Evolutionary conservation across 2,888 invertebrate species (phyloP), one percentile per base, ranked within the genome.

Genomic region (Macrosiphum euphorbiae): DNA sequence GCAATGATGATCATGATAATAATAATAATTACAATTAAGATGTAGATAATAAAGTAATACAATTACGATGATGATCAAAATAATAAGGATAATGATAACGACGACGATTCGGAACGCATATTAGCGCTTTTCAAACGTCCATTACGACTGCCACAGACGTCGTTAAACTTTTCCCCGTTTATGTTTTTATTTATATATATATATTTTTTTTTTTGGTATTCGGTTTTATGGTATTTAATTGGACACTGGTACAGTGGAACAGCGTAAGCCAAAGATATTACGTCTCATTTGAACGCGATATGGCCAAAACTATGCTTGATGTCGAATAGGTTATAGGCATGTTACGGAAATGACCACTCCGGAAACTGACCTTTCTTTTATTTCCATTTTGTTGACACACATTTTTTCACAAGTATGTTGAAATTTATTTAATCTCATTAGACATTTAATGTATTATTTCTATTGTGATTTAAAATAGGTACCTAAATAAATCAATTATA

Each of bases 21-120:
- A n/a, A 86, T 35, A 11, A 24, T 50, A n/a, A 55, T 88, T 52
- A n/a, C n/a, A 50, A 52, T 87, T 50, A n/a, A 50, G 52, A 35
- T 52, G 16, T n/a, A n/a, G 67, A 67, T 67, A 67, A 67, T 67
- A 35, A 67, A 67, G 16, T 67, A 67, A 67, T 67, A 67, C 35
- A 52, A 87, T 87, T 50, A 87, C 35, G 52, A 87, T 52, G 52
- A 87, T 87, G 50, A 87, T 52, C 87, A n/a, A n/a, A 50, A 50
- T 87, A 67, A n/a, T 50, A 47, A n/a, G 47, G 44, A n/a, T 35
- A 52, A 87, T 52, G 88, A 55, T 88, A 88, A 88, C 28, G 41
- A 88, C 58, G 88, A 41, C 41, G 58, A 58, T 55, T 55, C 28
- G 88, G 58, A n/a, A 61, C 89, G 16, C 28, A 3, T 89, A 89